A percentile compares a stretch with the other conserved stretches of the same genome.
Evolutionary conservation across 2,888 invertebrate species (phyloP).

Genomic region (Platerodrilus igneus): DNA sequence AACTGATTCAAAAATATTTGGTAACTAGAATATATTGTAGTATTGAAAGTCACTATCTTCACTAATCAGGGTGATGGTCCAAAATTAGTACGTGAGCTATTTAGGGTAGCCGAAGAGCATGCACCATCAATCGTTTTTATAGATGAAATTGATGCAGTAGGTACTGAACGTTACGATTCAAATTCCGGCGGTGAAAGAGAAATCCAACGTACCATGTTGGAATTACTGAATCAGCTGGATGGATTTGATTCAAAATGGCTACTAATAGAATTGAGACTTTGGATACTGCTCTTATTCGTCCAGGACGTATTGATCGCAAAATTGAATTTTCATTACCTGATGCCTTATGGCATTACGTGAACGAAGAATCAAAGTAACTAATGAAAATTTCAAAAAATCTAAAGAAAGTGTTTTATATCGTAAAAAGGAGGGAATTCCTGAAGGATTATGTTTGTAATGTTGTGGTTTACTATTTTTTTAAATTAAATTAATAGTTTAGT

Average conservation of each 20-base stretch:
- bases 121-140: conserved; percentile 99
- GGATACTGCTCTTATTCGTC: conserved; percentile 96
- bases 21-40: conserved; percentile 45
- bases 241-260: conserved; percentile 95
- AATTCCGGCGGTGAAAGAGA: too few species aligned
- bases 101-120: too few species aligned
- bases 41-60: conserved; percentile 18
- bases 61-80: conserved; percentile 99
- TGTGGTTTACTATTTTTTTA: too few species aligned
- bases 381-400: conserved; percentile 98
- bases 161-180: conserved; percentile 97
- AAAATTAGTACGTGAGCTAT: too few species aligned
- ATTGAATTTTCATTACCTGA: conserved; percentile 99
- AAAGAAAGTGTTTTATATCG: conserved; percentile 98
- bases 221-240: too few species aligned
- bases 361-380: conserved; percentile 98
- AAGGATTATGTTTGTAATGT: conserved; percentile 91
- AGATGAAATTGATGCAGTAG: conserved; percentile 99
- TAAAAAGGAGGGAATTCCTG: conserved; percentile 98
- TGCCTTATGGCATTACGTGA: conserved; percentile 94
- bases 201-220: too few species aligned
- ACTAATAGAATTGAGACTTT: conserved; percentile 97
- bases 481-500: too few species aligned
- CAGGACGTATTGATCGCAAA: conserved; percentile 97
- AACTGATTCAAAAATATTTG: too few species aligned